Evolutionary conservation across 2,113 vertebrate genomes (phyloP).

Genomic region (Salvelinus sp.): DNA sequence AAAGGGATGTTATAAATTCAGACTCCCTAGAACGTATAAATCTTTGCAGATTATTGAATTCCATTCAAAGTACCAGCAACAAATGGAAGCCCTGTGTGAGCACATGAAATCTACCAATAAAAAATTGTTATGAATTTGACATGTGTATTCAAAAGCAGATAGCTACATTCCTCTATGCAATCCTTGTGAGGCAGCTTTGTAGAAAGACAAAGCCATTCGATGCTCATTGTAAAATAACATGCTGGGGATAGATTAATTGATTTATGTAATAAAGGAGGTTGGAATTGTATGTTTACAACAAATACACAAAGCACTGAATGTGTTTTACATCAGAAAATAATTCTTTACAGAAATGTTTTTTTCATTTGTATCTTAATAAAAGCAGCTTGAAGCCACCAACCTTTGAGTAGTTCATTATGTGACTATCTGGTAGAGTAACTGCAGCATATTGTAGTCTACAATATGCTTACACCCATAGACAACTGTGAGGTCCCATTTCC

Average conservation of each 20-base stretch:
- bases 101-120: background rate
- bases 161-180: too few species aligned
- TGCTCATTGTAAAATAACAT: too few species aligned
- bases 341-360: background rate
- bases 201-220: too few species aligned
- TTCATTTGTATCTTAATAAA: background rate
- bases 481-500: conserved; percentile 7
- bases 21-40: background rate
- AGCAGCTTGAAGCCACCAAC: background rate
- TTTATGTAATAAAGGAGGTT: too few species aligned
- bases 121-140: too few species aligned
- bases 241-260: too few species aligned
- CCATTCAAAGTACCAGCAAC: background rate
- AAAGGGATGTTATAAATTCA: background rate
- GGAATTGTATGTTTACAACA: too few species aligned
- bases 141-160: too few species aligned
- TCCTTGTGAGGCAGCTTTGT: too few species aligned
- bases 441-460: conserved; percentile 9
- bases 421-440: conserved; percentile 1
- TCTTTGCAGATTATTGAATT: background rate
- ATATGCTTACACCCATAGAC: conserved; percentile 8
- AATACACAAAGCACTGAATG: too few species aligned
- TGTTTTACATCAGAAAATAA: background rate
- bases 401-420: background rate
- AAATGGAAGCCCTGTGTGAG: background rate